Evolutionary conservation across 2,113 vertebrate genomes (phyloP).

Genomic region (Oryzias woworae): DNA sequence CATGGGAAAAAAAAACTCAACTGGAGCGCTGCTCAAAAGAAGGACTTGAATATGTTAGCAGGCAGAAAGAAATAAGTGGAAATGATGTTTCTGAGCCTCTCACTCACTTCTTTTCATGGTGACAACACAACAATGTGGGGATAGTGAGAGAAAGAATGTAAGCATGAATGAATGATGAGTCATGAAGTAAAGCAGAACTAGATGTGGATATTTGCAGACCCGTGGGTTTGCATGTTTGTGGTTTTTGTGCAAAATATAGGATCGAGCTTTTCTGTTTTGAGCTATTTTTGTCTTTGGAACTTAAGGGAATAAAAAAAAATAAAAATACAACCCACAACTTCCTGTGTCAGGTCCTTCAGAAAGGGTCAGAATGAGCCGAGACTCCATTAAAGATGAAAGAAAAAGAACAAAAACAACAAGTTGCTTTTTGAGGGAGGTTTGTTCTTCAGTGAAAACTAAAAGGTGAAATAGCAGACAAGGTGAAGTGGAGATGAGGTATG

Average conservation of each 20-base stretch:
- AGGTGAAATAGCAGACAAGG: constrained; percentile 42
- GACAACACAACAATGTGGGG: background rate
- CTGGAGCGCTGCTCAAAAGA: constrained; percentile 5
- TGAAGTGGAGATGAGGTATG: constrained; percentile 44
- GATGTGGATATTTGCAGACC: constrained; percentile 22
- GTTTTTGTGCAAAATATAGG: background rate
- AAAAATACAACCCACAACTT: constrained; percentile 11
- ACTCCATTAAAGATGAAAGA: constrained; percentile 1
- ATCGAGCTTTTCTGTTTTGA: constrained; percentile 1
- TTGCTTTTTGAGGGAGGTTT: constrained; percentile 1
- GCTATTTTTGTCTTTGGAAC: background rate
- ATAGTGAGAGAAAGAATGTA: constrained; percentile 1
- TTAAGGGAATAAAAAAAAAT: background rate
- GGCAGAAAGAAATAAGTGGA: background rate
- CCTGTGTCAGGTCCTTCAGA: background rate
- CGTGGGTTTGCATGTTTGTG: too few relatives aligned
- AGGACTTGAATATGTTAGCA: constrained; percentile 3
- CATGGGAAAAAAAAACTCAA: constrained; percentile 44
- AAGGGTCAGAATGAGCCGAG: too few relatives aligned
- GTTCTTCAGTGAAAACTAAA: constrained; percentile 4
- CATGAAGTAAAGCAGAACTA: constrained; percentile 26
- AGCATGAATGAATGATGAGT: constrained; percentile 46
- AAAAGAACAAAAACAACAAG: constrained; percentile 1
- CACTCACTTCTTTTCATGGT: constrained; percentile 15
- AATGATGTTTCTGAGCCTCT: constrained; percentile 13